Evolutionary conservation across 2,113 vertebrate species (phyloP).

Genomic region (Eretmochelys imbricata): DNA sequence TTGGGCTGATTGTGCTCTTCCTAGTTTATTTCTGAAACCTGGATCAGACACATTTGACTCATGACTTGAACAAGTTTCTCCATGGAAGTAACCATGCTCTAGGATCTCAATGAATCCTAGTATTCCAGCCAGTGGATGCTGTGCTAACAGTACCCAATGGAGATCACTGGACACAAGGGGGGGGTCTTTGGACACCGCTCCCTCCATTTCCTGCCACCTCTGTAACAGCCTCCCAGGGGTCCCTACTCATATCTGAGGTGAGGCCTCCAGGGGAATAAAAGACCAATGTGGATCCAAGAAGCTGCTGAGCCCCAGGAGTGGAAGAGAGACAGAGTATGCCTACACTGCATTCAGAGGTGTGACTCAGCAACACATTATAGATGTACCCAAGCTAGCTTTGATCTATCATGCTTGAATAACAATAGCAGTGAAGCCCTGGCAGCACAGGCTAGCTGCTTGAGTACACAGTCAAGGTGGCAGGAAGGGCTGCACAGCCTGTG

Average conservation of each 20-base stretch:
- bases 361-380: neutral
- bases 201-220: neutral
- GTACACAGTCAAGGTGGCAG: neutral
- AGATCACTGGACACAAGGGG: neutral
- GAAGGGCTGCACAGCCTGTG: neutral
- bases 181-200: neutral
- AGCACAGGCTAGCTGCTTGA: neutral
- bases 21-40: neutral
- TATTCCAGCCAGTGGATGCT: neutral
- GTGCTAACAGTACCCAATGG: neutral
- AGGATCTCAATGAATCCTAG: neutral
- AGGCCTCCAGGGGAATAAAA: neutral
- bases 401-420: neutral
- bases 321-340: neutral
- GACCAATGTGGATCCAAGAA: neutral
- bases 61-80: neutral
- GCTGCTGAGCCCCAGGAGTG: neutral
- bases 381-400: neutral
- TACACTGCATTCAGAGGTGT: neutral
- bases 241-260: neutral
- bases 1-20: neutral
- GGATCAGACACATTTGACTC: neutral
- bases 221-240: neutral
- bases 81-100: neutral
- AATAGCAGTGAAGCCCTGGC: neutral